Conservation (phyloP, 2,797 vertebrate genomes). For the Tenualosa ilisha region DNA sequence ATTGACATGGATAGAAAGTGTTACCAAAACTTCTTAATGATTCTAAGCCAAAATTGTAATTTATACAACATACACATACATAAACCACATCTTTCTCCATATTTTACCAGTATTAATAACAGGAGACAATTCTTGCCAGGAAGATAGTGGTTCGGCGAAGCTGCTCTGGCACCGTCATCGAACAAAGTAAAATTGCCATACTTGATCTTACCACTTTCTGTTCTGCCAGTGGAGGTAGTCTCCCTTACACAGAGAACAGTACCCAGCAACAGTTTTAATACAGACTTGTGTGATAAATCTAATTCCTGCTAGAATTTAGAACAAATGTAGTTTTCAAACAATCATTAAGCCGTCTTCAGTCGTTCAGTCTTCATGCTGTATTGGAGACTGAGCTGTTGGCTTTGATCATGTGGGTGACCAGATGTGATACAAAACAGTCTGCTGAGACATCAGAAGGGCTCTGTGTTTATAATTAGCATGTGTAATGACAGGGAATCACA, state of each 20-base stretch:
- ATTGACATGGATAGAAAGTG: no score
- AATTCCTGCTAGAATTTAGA: not conserved
- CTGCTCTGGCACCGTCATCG: not conserved
- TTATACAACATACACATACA: not conserved
- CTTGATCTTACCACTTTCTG: not conserved
- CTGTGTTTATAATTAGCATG: not conserved
- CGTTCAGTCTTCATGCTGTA: not conserved
- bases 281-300: not conserved
- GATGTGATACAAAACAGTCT: not conserved
- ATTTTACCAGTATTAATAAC: no score
- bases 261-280: not conserved
- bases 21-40: not conserved
- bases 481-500: slow-evolving; percentile 7
- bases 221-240: not conserved
- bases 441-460: not conserved
- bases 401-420: not conserved
- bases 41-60: not conserved
- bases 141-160: not conserved
- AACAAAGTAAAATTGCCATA: not conserved
- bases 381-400: not conserved
- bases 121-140: not conserved
- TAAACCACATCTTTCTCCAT: no score
- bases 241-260: not conserved
- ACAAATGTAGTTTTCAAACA: not conserved
- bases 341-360: not conserved